Evolutionary conservation across 2,797 vertebrate genomes (phyloP).

Genomic region (Diplodus sargus): DNA sequence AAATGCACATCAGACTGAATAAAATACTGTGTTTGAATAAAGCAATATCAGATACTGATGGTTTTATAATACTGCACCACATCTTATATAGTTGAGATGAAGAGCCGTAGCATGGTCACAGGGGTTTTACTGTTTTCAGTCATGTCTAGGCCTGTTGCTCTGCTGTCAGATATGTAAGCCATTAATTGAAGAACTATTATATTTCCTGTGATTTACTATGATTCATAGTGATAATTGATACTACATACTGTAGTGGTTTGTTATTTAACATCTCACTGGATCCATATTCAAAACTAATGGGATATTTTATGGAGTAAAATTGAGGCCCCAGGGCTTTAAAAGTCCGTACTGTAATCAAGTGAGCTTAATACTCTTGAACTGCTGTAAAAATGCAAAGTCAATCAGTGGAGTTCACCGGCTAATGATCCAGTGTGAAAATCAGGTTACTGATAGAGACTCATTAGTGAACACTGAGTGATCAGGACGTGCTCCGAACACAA

Average conservation of each 20-base stretch:
- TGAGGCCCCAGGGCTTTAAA: neutral
- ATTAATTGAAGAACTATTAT: neutral
- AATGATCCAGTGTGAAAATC: slow-evolving; percentile 37
- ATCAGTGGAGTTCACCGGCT: neutral
- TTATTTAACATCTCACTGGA: neutral
- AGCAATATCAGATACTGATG: neutral
- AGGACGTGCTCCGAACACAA: slow-evolving; percentile 61
- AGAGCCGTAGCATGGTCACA: neutral
- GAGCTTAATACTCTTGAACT: slow-evolving; percentile 6
- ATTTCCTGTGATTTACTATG: neutral
- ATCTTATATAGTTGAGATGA: neutral
- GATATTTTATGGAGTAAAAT: neutral
- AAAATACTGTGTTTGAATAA: neutral
- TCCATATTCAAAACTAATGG: neutral
- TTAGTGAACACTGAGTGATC: slow-evolving; percentile 56
- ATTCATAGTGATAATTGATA: neutral
- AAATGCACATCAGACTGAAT: neutral
- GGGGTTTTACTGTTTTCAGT: neutral
- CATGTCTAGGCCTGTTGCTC: neutral
- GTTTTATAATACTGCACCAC: slow-evolving; percentile 6
- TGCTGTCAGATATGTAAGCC: neutral
- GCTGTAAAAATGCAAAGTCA: slow-evolving; percentile 8
- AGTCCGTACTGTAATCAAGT: neutral
- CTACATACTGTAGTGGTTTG: neutral
- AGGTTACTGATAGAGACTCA: slow-evolving; percentile 47